Conservation (phyloP, 2,113 vertebrate species). For the Hypomesus transpacificus region DNA sequence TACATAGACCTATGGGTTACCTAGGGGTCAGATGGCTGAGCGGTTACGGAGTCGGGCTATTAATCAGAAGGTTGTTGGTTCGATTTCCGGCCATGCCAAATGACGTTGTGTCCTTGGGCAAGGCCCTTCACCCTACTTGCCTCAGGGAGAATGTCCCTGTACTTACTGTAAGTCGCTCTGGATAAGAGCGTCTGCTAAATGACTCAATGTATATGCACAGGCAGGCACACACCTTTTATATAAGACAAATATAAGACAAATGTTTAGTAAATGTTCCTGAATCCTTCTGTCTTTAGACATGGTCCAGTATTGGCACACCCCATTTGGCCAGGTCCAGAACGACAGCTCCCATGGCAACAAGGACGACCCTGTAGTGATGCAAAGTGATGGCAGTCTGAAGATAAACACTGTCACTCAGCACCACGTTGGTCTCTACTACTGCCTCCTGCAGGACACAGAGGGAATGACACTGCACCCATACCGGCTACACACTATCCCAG, state of each 20-base stretch:
- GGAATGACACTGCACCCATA: slow-evolving; percentile 50
- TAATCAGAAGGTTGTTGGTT: too few relatives aligned
- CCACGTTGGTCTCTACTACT: slow-evolving; percentile 69
- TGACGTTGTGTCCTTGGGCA: too few relatives aligned
- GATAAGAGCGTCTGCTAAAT: too few relatives aligned
- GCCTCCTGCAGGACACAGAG: slow-evolving; percentile 44
- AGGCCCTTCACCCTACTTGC: too few relatives aligned
- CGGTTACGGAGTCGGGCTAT: too few relatives aligned
- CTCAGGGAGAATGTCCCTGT: too few relatives aligned
- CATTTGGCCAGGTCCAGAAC: slow-evolving; percentile 56
- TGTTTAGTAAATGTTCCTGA: too few relatives aligned
- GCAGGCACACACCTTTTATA: not conserved
- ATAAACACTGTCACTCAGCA: slow-evolving; percentile 42
- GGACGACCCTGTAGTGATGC: slow-evolving; percentile 43
- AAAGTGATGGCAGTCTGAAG: slow-evolving; percentile 53
- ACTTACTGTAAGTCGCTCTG: too few relatives aligned
- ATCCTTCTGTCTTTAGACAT: slow-evolving; percentile 35
- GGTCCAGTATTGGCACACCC: slow-evolving; percentile 67
- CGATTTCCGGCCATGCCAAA: too few relatives aligned
- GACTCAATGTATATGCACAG: too few relatives aligned
- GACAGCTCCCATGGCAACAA: slow-evolving; percentile 8
- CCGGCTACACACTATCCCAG: not conserved
- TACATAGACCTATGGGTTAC: too few relatives aligned
- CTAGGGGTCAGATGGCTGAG: too few relatives aligned
- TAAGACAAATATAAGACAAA: not conserved